phyloP scores from a whole-genome alignment of 2,113 vertebrate species.

The Choloepus hoffmanni region DNA sequence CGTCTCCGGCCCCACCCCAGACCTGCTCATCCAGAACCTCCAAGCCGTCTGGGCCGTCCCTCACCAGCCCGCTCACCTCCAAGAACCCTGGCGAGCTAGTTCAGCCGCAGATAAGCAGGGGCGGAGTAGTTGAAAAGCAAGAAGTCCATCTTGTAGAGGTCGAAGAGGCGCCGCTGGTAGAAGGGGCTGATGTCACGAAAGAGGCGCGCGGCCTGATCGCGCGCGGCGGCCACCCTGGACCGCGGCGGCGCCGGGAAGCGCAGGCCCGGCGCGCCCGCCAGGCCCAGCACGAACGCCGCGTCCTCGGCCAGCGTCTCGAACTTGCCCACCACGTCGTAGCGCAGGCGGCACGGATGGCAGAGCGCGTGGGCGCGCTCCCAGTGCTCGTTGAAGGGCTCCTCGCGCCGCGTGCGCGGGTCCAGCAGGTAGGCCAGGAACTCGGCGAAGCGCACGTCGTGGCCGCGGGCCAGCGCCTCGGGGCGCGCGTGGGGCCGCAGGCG shows the following conservation, averaged over 20 bases:
- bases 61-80: constrained; percentile 62
- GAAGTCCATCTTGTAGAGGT: constrained; percentile 98
- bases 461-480: constrained; percentile 88
- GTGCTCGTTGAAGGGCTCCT: constrained; percentile 96
- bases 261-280: constrained; percentile 87
- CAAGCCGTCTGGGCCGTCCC: neutral
- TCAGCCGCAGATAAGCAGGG: constrained; percentile 91
- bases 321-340: constrained; percentile 96
- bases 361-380: constrained; percentile 96
- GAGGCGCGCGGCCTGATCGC: constrained; percentile 90
- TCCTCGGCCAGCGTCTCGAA: constrained; percentile 97
- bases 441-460: constrained; percentile 94
- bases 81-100: constrained; percentile 56
- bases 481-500: constrained; percentile 90
- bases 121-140: constrained; percentile 97
- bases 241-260: constrained; percentile 91
- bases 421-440: constrained; percentile 97
- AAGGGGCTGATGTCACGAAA: constrained; percentile 94
- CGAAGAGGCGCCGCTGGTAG: constrained; percentile 95
- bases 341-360: constrained; percentile 96
- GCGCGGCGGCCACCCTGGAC: constrained; percentile 87
- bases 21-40: no score
- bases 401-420: constrained; percentile 92
- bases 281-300: constrained; percentile 93
- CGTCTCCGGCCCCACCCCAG: rapidly evolving